Percentiles rank a stretch among this genome's conserved stretches.
Evolutionary conservation across 1,140 invertebrate species (phyloP).

Genomic region (Plodia interpunctella): DNA sequence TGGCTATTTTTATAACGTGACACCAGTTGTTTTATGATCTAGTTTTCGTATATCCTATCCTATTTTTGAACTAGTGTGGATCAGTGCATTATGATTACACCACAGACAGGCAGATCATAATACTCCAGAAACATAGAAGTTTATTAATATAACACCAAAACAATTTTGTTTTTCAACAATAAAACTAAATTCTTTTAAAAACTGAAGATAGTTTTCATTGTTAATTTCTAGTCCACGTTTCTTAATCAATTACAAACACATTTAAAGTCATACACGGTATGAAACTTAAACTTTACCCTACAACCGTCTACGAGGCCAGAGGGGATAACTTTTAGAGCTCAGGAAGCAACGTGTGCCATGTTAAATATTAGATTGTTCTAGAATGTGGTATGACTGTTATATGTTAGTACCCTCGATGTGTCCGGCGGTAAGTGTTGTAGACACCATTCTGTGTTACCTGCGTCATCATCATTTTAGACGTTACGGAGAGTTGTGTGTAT

Average conservation of each 20-base stretch:
- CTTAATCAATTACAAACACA: conserved; percentile 4
- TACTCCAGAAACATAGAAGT: too few species aligned
- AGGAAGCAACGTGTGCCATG: conserved; percentile 36
- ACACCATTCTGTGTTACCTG: conserved; percentile 19
- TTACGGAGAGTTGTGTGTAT: conserved; percentile 35
- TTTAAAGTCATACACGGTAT: background rate
- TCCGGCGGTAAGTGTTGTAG: conserved; percentile 33
- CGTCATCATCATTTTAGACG: conserved; percentile 17
- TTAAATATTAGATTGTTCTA: conserved; percentile 38
- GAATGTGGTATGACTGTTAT: conserved; percentile 38
- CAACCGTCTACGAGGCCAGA: background rate
- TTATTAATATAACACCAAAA: too few species aligned
- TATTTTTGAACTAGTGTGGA: too few species aligned
- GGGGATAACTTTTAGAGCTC: conserved; percentile 21
- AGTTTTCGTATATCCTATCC: too few species aligned
- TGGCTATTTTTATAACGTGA: too few species aligned
- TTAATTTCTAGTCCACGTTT: background rate
- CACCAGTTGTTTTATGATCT: too few species aligned
- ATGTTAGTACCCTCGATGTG: conserved; percentile 29
- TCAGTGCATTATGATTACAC: too few species aligned
- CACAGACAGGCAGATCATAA: too few species aligned
- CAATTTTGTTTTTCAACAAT: background rate
- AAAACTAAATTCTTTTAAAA: too few species aligned
- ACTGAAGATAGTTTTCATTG: too few species aligned
- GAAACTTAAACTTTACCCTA: background rate